Evolutionary conservation across 2,113 vertebrate genomes (phyloP).

Genomic region (Cichladusa arquata): DNA sequence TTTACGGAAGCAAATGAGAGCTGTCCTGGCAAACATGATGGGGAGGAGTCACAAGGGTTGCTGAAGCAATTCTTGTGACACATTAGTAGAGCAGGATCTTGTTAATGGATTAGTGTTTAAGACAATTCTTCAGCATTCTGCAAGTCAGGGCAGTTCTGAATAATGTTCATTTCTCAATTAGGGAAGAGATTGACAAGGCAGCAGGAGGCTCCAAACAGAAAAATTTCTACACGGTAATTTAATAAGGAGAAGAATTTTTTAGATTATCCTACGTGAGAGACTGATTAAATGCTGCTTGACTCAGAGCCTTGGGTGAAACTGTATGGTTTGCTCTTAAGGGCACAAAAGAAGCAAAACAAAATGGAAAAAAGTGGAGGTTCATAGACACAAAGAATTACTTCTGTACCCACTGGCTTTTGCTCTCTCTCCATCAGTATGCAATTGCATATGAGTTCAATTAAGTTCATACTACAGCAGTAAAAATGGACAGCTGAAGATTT

Average conservation of each 20-base stretch:
- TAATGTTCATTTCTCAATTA: slow-evolving; percentile 27
- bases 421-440: not conserved
- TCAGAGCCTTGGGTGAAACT: slow-evolving; percentile 9
- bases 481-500: not conserved
- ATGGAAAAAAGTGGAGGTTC: not conserved
- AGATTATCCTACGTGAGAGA: not conserved
- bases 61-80: slow-evolving; percentile 36
- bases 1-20: not conserved
- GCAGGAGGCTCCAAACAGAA: not conserved
- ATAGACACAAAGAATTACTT: not conserved
- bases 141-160: slow-evolving; percentile 33
- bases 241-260: not conserved
- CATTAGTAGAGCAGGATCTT: slow-evolving; percentile 22
- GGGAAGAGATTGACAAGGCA: slow-evolving; percentile 33
- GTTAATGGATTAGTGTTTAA: slow-evolving; percentile 41
- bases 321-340: not conserved
- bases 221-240: slow-evolving; percentile 3
- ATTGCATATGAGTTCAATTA: not conserved
- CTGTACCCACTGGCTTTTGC: not conserved
- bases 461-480: not conserved
- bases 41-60: not conserved
- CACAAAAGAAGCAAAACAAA: not conserved
- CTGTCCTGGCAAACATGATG: not conserved
- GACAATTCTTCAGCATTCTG: slow-evolving; percentile 34
- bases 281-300: slow-evolving; percentile 10